Evolutionary conservation across 2,888 invertebrate genomes (phyloP).

Genomic region (Phragmatobia fuliginosa): DNA sequence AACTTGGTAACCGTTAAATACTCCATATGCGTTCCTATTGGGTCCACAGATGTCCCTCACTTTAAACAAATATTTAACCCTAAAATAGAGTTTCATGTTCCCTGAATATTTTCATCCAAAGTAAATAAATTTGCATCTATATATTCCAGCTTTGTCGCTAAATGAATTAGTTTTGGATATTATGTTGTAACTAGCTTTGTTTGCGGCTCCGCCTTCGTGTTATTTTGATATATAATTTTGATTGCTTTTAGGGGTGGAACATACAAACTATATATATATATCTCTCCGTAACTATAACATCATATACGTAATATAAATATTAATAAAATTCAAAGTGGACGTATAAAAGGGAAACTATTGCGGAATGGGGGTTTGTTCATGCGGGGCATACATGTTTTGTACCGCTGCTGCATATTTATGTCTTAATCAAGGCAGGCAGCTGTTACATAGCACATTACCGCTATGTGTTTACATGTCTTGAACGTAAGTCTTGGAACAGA

Average conservation of each 20-base stretch:
- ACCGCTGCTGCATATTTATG: slow-evolving; percentile 69
- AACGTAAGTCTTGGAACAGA: slow-evolving; percentile 58
- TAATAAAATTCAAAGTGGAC: slow-evolving; percentile 57
- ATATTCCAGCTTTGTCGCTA: neutral
- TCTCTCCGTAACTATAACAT: neutral
- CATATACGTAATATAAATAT: slow-evolving; percentile 42
- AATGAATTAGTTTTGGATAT: neutral
- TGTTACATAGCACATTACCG: slow-evolving; percentile 63
- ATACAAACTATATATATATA: neutral
- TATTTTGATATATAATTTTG: no score
- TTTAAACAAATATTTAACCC: slow-evolving; percentile 4
- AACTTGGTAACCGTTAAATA: slow-evolving; percentile 30
- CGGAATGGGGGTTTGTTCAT: slow-evolving; percentile 47
- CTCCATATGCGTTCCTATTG: slow-evolving; percentile 27
- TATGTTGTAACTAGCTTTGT: neutral
- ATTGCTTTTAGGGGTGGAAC: no score
- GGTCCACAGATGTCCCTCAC: slow-evolving; percentile 19
- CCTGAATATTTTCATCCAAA: neutral
- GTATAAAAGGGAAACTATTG: slow-evolving; percentile 53
- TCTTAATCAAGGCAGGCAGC: slow-evolving; percentile 69
- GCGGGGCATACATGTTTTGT: slow-evolving; percentile 55
- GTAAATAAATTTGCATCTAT: neutral
- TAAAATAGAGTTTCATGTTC: neutral
- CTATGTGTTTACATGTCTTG: slow-evolving; percentile 57
- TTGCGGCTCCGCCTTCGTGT: no score